A percentile compares a stretch with the other conserved stretches of the same genome.
Evolutionary conservation across 1,140 invertebrate genomes (phyloP).

Genomic region (Rhynchophorus ferrugineus): DNA sequence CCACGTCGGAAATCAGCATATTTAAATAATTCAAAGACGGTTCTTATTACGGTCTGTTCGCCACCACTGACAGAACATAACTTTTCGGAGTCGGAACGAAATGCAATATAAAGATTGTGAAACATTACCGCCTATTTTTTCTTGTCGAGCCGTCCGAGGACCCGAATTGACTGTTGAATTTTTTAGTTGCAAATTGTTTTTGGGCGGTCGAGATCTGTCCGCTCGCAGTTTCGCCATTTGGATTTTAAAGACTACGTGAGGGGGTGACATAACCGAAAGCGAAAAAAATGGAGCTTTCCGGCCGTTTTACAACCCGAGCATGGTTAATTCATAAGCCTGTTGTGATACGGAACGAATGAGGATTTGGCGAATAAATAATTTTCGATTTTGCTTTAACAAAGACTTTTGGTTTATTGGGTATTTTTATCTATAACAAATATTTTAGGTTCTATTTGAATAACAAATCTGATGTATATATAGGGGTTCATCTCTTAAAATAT

Average conservation of each 20-base stretch:
- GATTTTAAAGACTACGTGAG: not conserved
- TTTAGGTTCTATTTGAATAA: no score
- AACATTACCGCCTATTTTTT: slow-evolving; percentile 32
- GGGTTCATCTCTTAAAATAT: no score
- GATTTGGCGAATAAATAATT: no score
- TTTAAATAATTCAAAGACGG: slow-evolving; percentile 27
- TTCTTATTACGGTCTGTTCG: slow-evolving; percentile 15
- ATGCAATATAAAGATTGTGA: slow-evolving; percentile 35
- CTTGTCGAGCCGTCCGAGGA: slow-evolving; percentile 20
- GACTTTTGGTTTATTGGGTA: no score
- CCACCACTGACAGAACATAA: slow-evolving; percentile 31
- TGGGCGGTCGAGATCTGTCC: not conserved
- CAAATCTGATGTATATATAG: no score
- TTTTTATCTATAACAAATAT: no score
- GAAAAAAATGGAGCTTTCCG: no score
- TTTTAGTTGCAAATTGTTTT: not conserved
- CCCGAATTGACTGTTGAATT: slow-evolving; percentile 1
- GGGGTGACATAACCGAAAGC: no score
- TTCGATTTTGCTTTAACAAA: no score
- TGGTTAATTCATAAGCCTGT: no score
- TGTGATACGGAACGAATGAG: no score
- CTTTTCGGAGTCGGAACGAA: slow-evolving; percentile 28
- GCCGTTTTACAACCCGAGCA: no score
- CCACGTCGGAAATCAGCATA: slow-evolving; percentile 24
- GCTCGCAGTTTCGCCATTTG: not conserved